Percentiles rank a stretch among this genome's conserved stretches.
These are phyloP conservation scores for Ochotona curzoniae DNA, from an alignment of 2,113 vertebrate species.

Conservation along the genomic window DNA sequence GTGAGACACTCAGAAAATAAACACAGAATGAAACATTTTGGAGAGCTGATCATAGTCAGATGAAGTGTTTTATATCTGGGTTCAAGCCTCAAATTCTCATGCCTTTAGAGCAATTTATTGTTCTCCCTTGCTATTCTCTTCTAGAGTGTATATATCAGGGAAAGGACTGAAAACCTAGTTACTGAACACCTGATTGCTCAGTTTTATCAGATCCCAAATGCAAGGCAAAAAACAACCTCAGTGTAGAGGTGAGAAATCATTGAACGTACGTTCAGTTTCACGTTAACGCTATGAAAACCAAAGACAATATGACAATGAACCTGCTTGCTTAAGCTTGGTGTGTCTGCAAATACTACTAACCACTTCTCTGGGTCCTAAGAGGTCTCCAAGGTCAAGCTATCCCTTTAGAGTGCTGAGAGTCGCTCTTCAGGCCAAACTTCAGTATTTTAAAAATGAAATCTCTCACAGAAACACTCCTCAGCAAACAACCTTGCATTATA, in stretches of 20 bases:
- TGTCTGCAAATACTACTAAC: background rate
- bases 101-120: background rate
- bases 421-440: background rate
- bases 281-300: background rate
- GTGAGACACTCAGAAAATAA: background rate
- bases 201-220: slow-evolving; percentile 57
- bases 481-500: background rate
- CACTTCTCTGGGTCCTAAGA: background rate
- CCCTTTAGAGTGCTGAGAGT: background rate
- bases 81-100: background rate
- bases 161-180: slow-evolving; percentile 10
- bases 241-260: background rate
- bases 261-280: background rate
- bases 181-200: slow-evolving; percentile 17
- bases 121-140: background rate
- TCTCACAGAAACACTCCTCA: background rate
- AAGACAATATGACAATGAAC: background rate
- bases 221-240: slow-evolving; percentile 22
- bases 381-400: background rate
- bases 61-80: background rate
- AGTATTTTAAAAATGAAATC: background rate
- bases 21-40: background rate
- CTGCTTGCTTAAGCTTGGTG: background rate
- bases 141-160: background rate
- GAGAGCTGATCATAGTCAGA: background rate